Conservation (phyloP, 2,113 vertebrate species). For the Oxyura jamaicensis region DNA sequence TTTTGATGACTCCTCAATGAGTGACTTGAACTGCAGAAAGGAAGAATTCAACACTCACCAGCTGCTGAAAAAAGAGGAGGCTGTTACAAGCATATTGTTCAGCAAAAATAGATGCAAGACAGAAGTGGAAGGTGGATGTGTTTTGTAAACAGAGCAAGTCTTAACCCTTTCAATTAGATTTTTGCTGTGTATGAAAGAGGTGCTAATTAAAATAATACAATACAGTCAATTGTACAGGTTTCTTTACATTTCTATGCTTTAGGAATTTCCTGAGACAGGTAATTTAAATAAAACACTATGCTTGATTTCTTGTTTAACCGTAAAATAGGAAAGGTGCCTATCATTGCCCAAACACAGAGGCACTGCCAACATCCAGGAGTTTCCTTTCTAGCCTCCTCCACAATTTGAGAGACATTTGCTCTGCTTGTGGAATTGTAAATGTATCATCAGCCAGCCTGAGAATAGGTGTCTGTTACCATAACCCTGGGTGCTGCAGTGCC, state of each 20-base stretch:
- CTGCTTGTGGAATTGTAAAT: background rate
- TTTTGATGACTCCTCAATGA: background rate
- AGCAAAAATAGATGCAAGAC: background rate
- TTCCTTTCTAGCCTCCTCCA: background rate
- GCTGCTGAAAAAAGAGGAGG: background rate
- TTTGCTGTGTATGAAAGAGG: background rate
- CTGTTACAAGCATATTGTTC: background rate
- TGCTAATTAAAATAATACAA: background rate
- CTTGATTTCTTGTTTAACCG: background rate
- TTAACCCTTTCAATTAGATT: too few species aligned
- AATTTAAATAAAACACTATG: background rate
- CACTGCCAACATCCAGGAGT: background rate
- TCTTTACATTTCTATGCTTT: background rate
- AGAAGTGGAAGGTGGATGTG: background rate
- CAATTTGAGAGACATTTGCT: fast-evolving
- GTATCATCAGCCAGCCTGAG: too few species aligned
- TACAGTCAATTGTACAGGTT: background rate
- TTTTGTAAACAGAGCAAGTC: background rate
- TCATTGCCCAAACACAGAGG: background rate
- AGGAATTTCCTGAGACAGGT: background rate
- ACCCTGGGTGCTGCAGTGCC: background rate
- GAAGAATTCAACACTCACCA: background rate
- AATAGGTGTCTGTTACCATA: background rate
- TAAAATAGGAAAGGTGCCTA: background rate
- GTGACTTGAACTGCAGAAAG: background rate